Base-by-base conservation (phyloP, 2,113 vertebrate genomes). In the Eptesicus fuscus region DNA sequence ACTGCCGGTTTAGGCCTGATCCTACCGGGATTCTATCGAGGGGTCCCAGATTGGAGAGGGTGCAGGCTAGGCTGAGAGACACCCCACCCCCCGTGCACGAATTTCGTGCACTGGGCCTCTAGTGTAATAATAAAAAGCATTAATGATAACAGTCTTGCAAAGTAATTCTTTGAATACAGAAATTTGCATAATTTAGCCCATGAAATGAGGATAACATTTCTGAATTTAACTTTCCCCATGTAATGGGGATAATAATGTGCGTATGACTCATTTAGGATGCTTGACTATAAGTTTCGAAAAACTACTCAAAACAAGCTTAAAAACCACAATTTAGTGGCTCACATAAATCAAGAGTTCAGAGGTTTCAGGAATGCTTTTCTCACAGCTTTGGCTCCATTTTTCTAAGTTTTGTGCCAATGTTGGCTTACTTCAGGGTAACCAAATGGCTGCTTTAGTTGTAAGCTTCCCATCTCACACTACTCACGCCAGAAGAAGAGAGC, bases 111-210 rank as follows among this genome's bases (percentile, higher is more conserved):
- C 47, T 4, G 13, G 13, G 12, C 13, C 47, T 49, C 47, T 49
- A 49, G 47, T 9, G 61, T 96, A 93, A 97, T 56, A 56, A 56
- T 83, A 95, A 96, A 96, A 96, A 95, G 63, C 23, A 95, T 95
- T 95, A 95, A 97, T 95, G 76, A 35, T 96, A 87, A 93, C 82
- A 96, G 73, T 96, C 83, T 90, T 53, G 59, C 10, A 12, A 88
- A 96, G 91, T 95, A 96, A 95, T 97, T 90, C 71, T 96, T 96
- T 97, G 71, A 96, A 83, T 96, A 96, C 3, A 74, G 93, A 95
- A 96, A 83, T 63, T 74, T 86, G 14, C 20, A 6, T 94, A 95
- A 96, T 67, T 93, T 92, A 96, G 77, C 70, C 35, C 44, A 59
- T 40, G n/a, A 90, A 96, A 95, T 76, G 49, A 23, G 56, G 56